phyloP scores from a whole-genome alignment of 2,113 vertebrate species.

The Albula goreensis region DNA sequence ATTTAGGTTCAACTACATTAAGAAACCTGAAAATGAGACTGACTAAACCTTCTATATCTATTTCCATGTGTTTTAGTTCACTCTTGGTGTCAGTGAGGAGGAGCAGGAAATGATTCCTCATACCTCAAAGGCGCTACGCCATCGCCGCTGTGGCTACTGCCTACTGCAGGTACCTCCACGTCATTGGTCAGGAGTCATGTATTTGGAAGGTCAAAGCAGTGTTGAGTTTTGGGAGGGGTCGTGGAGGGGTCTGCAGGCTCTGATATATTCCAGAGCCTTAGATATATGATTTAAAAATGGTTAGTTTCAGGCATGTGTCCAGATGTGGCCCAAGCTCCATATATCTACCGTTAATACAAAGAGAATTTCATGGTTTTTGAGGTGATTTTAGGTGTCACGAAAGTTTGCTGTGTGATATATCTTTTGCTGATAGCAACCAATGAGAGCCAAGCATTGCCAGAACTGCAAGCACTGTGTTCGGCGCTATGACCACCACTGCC shows the following conservation, averaged over 20 bases:
- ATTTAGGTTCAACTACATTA: too few species aligned
- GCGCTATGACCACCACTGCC: conserved; percentile 93
- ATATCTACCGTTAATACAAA: too few species aligned
- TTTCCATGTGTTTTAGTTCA: conserved; percentile 42
- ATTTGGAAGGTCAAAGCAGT: neutral
- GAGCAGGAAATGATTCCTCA: conserved; percentile 68
- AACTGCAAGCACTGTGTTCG: conserved; percentile 86
- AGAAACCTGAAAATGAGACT: neutral
- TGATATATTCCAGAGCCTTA: too few species aligned
- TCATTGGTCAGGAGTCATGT: neutral
- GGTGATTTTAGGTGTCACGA: too few species aligned
- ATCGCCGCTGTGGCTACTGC: conserved; percentile 84
- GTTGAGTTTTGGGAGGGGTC: neutral
- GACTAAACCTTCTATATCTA: neutral
- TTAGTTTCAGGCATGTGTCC: too few species aligned
- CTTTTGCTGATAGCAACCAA: conserved; percentile 76
- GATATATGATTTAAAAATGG: too few species aligned
- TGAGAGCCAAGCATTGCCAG: conserved; percentile 88
- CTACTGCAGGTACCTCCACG: conserved; percentile 78
- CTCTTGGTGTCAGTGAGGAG: conserved; percentile 68
- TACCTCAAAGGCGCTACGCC: conserved; percentile 55
- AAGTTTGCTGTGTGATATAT: too few species aligned
- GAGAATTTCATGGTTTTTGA: too few species aligned
- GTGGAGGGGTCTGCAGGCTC: too few species aligned
- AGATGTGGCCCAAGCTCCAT: too few species aligned